Percentiles rank a stretch among this genome's conserved stretches.
phyloP scores from a whole-genome alignment of 92 coral and sea anemone species.

The Zoanthus gigantus region DNA sequence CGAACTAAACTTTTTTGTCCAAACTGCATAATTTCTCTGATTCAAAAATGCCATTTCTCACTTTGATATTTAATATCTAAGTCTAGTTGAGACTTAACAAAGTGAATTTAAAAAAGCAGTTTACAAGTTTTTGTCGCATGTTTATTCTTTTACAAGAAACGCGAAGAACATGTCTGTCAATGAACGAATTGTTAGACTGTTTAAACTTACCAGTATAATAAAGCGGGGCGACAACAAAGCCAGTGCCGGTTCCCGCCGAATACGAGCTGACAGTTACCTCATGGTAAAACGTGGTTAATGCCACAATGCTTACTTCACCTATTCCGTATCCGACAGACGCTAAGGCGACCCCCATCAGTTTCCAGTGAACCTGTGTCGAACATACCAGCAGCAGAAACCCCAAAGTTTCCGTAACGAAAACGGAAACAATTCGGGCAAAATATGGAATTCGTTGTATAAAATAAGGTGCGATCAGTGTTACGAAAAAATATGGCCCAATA shows the following conservation, averaged over 20 bases:
- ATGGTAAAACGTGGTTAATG: constrained; percentile 79
- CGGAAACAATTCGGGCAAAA: constrained; percentile 72
- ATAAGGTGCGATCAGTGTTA: constrained; percentile 80
- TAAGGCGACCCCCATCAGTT: constrained; percentile 79
- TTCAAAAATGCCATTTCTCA: too few relatives aligned
- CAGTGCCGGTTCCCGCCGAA: constrained; percentile 84
- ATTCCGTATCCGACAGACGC: constrained; percentile 87
- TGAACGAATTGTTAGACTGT: background rate
- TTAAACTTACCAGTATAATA: constrained; percentile 79
- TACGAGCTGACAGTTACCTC: constrained; percentile 70
- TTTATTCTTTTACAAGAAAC: too few relatives aligned
- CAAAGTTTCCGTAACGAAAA: constrained; percentile 66
- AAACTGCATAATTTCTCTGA: too few relatives aligned
- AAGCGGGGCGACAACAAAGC: constrained; percentile 76
- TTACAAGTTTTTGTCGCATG: too few relatives aligned
- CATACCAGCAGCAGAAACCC: constrained; percentile 77
- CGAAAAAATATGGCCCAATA: constrained; percentile 80
- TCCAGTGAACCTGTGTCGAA: constrained; percentile 74
- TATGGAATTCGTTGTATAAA: constrained; percentile 80
- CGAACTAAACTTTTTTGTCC: too few relatives aligned
- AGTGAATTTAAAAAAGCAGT: too few relatives aligned
- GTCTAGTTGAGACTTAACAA: too few relatives aligned
- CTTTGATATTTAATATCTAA: too few relatives aligned
- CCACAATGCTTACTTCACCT: constrained; percentile 83
- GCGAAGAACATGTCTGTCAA: background rate